Conservation (phyloP, 2,113 vertebrate genomes). For the Rattus rattus region DNA sequence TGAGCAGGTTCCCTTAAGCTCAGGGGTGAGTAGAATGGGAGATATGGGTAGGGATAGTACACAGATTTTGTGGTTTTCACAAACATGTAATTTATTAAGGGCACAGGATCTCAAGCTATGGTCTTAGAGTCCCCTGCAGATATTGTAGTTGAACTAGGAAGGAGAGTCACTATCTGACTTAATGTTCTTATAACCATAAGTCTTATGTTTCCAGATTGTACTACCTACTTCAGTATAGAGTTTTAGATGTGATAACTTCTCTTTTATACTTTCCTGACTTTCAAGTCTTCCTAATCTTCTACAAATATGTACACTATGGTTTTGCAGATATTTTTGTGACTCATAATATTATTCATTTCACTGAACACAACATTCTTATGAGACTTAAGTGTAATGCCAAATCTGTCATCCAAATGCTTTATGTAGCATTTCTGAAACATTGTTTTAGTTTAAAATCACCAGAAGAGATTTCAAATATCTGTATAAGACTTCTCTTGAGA, state of each 20-base stretch:
- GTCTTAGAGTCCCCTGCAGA: background rate
- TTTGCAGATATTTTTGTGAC: background rate
- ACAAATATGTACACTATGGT: background rate
- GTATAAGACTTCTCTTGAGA: background rate
- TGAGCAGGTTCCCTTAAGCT: background rate
- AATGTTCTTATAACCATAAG: background rate
- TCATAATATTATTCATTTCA: background rate
- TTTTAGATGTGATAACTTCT: background rate
- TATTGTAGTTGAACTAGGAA: background rate
- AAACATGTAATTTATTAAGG: background rate
- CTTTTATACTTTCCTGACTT: background rate
- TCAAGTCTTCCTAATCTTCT: background rate
- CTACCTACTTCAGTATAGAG: background rate
- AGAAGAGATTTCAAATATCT: background rate
- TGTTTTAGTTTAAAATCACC: background rate
- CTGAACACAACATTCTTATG: background rate
- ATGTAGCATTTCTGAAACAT: background rate
- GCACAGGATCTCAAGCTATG: background rate
- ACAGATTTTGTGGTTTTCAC: background rate
- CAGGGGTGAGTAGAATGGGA: background rate
- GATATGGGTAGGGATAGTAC: background rate
- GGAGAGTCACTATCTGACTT: too few species aligned
- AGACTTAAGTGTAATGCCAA: background rate
- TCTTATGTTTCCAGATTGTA: background rate
- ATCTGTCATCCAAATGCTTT: background rate